Base-by-base conservation (phyloP, 2,797 vertebrate species). In the Podarcis lilfordi region DNA sequence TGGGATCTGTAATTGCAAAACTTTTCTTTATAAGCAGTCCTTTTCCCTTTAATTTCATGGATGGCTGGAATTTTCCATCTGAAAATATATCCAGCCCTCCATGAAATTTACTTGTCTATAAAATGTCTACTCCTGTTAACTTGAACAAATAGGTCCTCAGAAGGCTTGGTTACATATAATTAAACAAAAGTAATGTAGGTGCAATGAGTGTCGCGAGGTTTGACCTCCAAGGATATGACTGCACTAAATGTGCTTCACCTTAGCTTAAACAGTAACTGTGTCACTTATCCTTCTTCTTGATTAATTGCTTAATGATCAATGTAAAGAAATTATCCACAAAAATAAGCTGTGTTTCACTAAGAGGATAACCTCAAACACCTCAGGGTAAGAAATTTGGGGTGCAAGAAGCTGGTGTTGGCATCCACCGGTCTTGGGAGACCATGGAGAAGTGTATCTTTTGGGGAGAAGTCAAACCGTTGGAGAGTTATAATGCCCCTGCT, bases 91-190 rank as follows among this genome's bases (percentile, higher is more conserved):
- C 59, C 85, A 94, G 23, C 92, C 84, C 88, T 93, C 86, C 83
- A 95, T 94, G 89, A 96, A 96, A 96, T 93, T 89, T 96, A 91
- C 88, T 95, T 96, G 94, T 96, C 95, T 96, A 91, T 96, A 96
- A 95, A 96, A 95, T 6, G 50, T 93, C 90, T 55, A 59, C 8
- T 95, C 25, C 75, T 95, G 91, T 94, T 96, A 96, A 93, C 87
- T 90, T 75, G 91, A 95, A 92, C 77, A 96, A 95, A 96, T 87
- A 92, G 84, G 88, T 86, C 83, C 87, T 72, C 55, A 89, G 40
- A 89, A 79, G 91, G 84, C 19, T 86, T 93, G 81, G 86, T 91
- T 94, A 86, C 77, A 95, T 94, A 93, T 92, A 96, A 95, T 96
- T 94, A 95, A 94, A 87, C 68, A 80, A 82, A 91, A 86, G 17